Evolutionary conservation across 1,140 invertebrate species (phyloP), one percentile per base, ranked within the genome.

Genomic region (Nylanderia fulva): DNA sequence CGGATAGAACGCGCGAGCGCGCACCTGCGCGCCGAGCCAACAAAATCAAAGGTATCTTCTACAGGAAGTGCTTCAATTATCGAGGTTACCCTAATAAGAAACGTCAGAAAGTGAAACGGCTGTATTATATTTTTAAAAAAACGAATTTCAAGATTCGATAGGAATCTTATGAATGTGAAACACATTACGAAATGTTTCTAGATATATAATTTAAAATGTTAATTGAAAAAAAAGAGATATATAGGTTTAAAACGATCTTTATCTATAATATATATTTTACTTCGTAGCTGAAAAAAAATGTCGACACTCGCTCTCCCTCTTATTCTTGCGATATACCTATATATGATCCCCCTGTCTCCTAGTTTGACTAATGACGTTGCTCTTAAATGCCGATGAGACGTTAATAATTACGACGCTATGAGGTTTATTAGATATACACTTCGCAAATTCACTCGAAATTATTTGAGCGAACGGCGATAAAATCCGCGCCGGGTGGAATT

Each of bases 371-470:
- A 72, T 72, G 7, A 33, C 15, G 18, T 42, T 42, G 42, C 42
- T 48, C 18, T 71, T 39, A 9, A 79, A 54, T 39, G 29, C 21
- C 18, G 2, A 79, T 69, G 5, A 33, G 48, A 58, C 11, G 13
- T 24, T 48, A 48, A 15, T 48, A 69, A 48, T 45, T 48, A 48
- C 24, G 24, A 27, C 42, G 7, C 42, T 15, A 48, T 18, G 15
- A 2, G 15, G 33, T 58, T n/a, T 58, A 71, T 42, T 7, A 29
- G 13, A 29, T 56, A 24, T 33, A 11, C 15, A 24, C 33, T 42
- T 76, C 15, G 13, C 36, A 58, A 27, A 56, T 79, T 79, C 9
- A 21, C 6, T 21, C 5, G 21, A 52, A 80, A 69, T 71, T 58
- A 42, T 71, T 69, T 33, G 24, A 71, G n/a, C n/a, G 18, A 15